Percentiles rank a stretch among this genome's conserved stretches.
Evolutionary conservation across 1,140 invertebrate species (phyloP).

Genomic region (Pogonognathellus flavescens): DNA sequence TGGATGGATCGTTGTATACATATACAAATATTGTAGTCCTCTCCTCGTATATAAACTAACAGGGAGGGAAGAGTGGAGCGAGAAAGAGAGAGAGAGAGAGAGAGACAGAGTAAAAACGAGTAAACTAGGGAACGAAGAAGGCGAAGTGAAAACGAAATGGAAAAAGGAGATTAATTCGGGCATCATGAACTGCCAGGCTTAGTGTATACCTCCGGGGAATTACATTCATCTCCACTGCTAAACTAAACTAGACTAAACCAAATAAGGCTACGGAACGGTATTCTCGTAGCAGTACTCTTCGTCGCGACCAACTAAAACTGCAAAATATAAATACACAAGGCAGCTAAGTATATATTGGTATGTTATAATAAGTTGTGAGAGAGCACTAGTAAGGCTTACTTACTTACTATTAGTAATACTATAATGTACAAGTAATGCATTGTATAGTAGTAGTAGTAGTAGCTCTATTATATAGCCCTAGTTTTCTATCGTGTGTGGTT

Average conservation of each 20-base stretch:
- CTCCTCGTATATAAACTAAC: too few relatives aligned
- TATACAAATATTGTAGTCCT: neutral
- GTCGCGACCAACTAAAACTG: too few relatives aligned
- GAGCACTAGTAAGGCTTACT: neutral
- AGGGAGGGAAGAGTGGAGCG: neutral
- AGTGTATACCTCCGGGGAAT: slow-evolving; percentile 63
- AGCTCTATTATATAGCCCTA: too few relatives aligned
- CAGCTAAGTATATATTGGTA: neutral
- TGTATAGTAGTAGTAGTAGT: too few relatives aligned
- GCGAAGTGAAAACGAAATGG: slow-evolving; percentile 61
- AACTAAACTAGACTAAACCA: slow-evolving; percentile 46
- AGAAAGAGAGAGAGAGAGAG: neutral
- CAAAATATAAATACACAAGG: too few relatives aligned
- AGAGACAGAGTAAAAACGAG: neutral
- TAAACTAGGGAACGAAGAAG: slow-evolving; percentile 33
- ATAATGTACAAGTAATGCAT: neutral
- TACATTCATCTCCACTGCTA: slow-evolving; percentile 61
- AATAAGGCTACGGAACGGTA: neutral
- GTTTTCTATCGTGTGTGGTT: neutral
- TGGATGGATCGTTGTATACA: slow-evolving; percentile 15
- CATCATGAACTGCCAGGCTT: slow-evolving; percentile 65
- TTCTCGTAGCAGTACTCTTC: neutral
- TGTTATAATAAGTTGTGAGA: slow-evolving; percentile 4
- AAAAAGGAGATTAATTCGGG: slow-evolving; percentile 66
- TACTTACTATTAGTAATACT: neutral